Evolutionary conservation across 2,113 vertebrate species (phyloP).

Genomic region (Psittacula cyanocephala): DNA sequence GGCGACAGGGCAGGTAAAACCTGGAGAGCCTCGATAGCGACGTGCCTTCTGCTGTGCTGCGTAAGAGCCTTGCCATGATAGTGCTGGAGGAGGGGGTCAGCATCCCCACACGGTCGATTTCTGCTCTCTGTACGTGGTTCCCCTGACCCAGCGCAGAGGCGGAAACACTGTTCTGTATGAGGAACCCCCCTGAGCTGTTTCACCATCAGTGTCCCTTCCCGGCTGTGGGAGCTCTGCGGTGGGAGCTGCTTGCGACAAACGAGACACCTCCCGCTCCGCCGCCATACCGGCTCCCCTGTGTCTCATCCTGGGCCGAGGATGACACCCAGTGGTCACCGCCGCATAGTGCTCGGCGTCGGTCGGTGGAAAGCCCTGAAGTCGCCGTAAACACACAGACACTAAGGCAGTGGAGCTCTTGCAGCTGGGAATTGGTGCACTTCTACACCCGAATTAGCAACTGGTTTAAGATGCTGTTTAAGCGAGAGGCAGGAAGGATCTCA

Average conservation of each 20-base stretch:
- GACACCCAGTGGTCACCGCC: neutral
- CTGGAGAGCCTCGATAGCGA: neutral
- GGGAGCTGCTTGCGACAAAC: neutral
- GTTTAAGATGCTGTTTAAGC: neutral
- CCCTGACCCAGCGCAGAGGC: neutral
- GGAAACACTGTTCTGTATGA: neutral
- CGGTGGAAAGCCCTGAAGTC: rapidly evolving
- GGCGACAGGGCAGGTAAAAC: neutral
- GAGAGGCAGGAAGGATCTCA: neutral
- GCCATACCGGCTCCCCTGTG: neutral
- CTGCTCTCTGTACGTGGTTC: neutral
- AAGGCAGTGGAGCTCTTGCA: rapidly evolving
- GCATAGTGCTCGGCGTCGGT: neutral
- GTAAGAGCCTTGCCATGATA: neutral
- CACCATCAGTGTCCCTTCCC: neutral
- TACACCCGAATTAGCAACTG: rapidly evolving
- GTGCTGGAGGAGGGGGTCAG: neutral
- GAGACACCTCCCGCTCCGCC: rapidly evolving
- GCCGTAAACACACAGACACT: rapidly evolving
- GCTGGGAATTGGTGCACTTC: neutral
- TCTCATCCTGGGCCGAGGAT: neutral
- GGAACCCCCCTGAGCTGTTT: neutral
- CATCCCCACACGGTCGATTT: neutral
- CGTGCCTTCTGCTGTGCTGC: neutral
- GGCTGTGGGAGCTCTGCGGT: neutral